Evolutionary conservation across 1,140 invertebrate genomes (phyloP), one percentile per base, ranked within the genome.

Genomic region (Drosophila sturtevanti): DNA sequence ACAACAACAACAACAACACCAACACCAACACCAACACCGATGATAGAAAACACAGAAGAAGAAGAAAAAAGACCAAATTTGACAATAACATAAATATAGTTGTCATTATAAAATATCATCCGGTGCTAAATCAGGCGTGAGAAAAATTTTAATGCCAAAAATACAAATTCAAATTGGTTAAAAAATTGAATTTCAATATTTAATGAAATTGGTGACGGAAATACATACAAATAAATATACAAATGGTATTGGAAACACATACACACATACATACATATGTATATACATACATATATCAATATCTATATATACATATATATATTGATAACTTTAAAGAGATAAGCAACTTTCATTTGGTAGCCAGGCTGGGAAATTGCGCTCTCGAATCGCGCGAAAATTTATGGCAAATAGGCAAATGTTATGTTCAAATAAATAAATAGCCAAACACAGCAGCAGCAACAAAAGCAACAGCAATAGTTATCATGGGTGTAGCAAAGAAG

Each of bases 71-170:
- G 27, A 64, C 21, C 63, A 61, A 65, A n/a, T 52, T 48, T 55
- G 84, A 84, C 78, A 70, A 84, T 81, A 81, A 81, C 69, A 86
- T 87, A 87, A 82, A 87, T 82, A 87, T 72, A 79, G 82, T 87
- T 89, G 82, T 82, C 82, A 89, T 89, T 89, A 76, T 72, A 79
- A 87, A 82, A 89, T 89, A 82, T 87, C 82, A 87, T 87, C 79
- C 84, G 84, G 84, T 70, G 76, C 64, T 89, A 87, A 82, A 82
- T 82, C 66, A 82, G 81, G 84, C 82, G 82, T 87, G 84, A 87
- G 82, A 87, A 87, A 86, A 86, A 63, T 55, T 63, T 54, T 55
- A 86, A 87, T 68, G 67, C 48, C 54, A 56, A 56, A 54, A 54
- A 24, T 27, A 35, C 54, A 34, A 76, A 63, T 76, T 68, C 27